Percentiles rank a stretch among this genome's conserved stretches.
phyloP scores from a whole-genome alignment of 2,797 vertebrate species.

The Tachyglossus aculeatus region DNA sequence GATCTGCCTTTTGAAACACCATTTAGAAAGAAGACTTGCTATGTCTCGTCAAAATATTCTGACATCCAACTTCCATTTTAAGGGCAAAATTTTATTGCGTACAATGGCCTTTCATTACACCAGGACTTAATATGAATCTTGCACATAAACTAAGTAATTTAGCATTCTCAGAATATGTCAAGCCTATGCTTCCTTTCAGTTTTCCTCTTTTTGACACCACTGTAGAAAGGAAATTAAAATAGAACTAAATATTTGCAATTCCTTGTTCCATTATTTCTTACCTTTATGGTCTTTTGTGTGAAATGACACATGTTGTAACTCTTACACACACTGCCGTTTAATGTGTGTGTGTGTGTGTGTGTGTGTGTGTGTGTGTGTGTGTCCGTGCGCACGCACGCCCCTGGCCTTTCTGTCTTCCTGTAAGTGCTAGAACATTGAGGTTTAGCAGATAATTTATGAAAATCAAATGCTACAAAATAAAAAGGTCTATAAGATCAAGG shows the following conservation, averaged over 20 bases:
- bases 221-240: slow-evolving; percentile 37
- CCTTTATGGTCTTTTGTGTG: no score
- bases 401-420: no score
- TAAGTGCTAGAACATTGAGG: neutral
- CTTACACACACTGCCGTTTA: no score
- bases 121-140: slow-evolving; percentile 9
- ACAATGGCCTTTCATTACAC: neutral
- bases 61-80: neutral
- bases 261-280: slow-evolving; percentile 38
- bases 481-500: neutral
- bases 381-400: neutral
- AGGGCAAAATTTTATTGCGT: slow-evolving; percentile 19
- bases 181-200: neutral
- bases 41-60: neutral
- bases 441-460: neutral
- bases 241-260: slow-evolving; percentile 26
- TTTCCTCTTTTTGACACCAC: slow-evolving; percentile 16
- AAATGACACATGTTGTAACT: no score
- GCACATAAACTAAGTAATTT: slow-evolving; percentile 28
- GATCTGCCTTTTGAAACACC: neutral
- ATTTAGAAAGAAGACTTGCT: no score
- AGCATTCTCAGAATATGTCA: slow-evolving; percentile 11
- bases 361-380: neutral
- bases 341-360: no score
- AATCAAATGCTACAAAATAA: slow-evolving; percentile 6